Percentiles rank a stretch among this genome's conserved stretches.
These are phyloP conservation scores for Melopsittacus undulatus DNA, from an alignment of 2,797 vertebrate genomes.

Conservation along the genomic window DNA sequence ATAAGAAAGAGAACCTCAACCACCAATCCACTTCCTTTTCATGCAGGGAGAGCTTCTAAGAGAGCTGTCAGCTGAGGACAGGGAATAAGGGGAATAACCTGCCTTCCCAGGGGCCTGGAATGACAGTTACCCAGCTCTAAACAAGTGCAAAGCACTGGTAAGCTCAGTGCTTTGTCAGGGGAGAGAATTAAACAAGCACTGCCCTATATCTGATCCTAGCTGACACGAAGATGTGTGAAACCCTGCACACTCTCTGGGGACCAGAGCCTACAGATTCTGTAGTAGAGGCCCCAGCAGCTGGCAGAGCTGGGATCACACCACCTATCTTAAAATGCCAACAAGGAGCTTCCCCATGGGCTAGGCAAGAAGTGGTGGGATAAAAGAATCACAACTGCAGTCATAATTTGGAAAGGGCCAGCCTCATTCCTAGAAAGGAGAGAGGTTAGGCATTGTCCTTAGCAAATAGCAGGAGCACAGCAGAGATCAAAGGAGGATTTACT, in stretches of 20 bases:
- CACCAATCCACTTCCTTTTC: not conserved
- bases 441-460: not conserved
- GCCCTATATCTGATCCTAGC: not conserved
- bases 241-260: not conserved
- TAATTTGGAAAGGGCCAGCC: not conserved
- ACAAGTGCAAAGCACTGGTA: not conserved
- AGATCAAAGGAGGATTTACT: conserved; percentile 71
- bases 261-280: not conserved
- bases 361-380: not conserved
- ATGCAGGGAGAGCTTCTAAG: not conserved
- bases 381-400: not conserved
- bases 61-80: not conserved
- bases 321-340: not conserved
- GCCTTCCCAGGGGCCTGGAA: not conserved
- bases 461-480: not conserved
- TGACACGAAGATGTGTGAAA: not conserved
- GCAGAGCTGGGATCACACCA: not conserved
- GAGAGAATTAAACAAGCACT: not conserved
- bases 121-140: not conserved
- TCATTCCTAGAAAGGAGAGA: not conserved
- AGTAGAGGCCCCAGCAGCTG: not conserved
- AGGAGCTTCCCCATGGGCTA: not conserved
- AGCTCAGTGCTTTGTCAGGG: not conserved
- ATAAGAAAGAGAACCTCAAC: not conserved
- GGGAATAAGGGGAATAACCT: not conserved